A percentile compares a stretch with the other conserved stretches of the same genome.
phyloP scores from a whole-genome alignment of 2,797 vertebrate species.

The Erithacus rubecula region DNA sequence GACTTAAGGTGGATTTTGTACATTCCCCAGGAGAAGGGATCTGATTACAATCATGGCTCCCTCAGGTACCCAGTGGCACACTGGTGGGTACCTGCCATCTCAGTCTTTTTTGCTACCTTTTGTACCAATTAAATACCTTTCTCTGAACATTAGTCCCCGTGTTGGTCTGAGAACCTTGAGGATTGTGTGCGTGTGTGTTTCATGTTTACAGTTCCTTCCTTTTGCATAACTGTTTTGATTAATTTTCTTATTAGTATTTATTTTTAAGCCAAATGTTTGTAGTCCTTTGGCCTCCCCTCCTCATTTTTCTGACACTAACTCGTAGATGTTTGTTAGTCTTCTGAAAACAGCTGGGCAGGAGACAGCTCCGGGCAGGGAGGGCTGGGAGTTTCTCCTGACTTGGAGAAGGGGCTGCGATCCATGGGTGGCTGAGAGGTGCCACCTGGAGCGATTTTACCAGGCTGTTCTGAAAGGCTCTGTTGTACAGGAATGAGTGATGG shows the following conservation, averaged over 20 bases:
- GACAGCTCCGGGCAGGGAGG: neutral
- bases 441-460: slow-evolving; percentile 20
- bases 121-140: slow-evolving; percentile 81
- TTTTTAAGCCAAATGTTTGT: slow-evolving; percentile 81
- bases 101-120: slow-evolving; percentile 75
- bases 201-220: slow-evolving; percentile 75
- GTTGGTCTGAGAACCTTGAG: slow-evolving; percentile 71
- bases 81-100: slow-evolving; percentile 13
- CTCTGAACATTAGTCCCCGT: slow-evolving; percentile 72
- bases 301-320: slow-evolving; percentile 75
- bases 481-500: slow-evolving; percentile 17
- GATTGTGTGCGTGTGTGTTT: slow-evolving; percentile 52
- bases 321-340: slow-evolving; percentile 70
- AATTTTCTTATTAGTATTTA: slow-evolving; percentile 81
- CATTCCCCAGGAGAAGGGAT: neutral
- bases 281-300: slow-evolving; percentile 46
- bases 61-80: slow-evolving; percentile 1
- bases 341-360: slow-evolving; percentile 65
- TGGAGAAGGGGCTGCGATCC: slow-evolving; percentile 12
- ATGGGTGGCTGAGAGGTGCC: neutral
- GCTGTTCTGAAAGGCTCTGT: slow-evolving; percentile 38
- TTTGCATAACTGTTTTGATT: slow-evolving; percentile 74
- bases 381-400: slow-evolving; percentile 14
- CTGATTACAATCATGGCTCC: neutral
- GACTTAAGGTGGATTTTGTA: neutral